Evolutionary conservation across 2,797 vertebrate species (phyloP).

Genomic region (Tympanoctomys barrerae): DNA sequence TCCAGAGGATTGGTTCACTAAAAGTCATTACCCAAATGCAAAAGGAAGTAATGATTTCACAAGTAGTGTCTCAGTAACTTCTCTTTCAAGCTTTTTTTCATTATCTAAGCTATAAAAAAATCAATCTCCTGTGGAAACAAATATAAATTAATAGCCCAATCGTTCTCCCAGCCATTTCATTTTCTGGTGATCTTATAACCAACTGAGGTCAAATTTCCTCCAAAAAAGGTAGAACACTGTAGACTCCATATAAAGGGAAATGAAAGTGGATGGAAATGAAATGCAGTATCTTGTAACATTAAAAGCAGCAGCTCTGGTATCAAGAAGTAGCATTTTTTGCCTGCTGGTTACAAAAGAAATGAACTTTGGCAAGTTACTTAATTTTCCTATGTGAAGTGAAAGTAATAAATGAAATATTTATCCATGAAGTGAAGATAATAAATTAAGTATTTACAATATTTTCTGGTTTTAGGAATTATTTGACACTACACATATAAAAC

Average conservation of each 20-base stretch:
- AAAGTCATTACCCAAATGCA: neutral
- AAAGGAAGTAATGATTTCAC: constrained; percentile 53
- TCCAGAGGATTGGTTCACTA: neutral
- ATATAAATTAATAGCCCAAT: constrained; percentile 14
- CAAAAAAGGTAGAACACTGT: neutral
- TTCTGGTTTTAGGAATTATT: constrained; percentile 17
- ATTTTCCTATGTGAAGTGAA: neutral
- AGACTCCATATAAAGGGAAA: neutral
- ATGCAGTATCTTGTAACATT: neutral
- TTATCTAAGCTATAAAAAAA: constrained; percentile 12
- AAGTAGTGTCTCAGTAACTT: neutral
- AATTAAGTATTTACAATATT: neutral
- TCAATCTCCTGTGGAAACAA: neutral
- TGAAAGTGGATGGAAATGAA: neutral
- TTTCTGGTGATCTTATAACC: neutral
- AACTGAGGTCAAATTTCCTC: neutral
- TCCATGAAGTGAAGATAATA: neutral
- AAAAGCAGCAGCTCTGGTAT: neutral
- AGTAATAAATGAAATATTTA: neutral
- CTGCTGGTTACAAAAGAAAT: constrained; percentile 25
- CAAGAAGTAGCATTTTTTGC: constrained; percentile 2
- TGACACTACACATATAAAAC: neutral
- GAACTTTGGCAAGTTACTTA: constrained; percentile 6
- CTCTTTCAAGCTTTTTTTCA: neutral
- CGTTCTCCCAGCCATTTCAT: neutral